These are phyloP conservation scores for Tipula confusa DNA, from an alignment of 2,888 invertebrate genomes.

Conservation along the genomic window DNA sequence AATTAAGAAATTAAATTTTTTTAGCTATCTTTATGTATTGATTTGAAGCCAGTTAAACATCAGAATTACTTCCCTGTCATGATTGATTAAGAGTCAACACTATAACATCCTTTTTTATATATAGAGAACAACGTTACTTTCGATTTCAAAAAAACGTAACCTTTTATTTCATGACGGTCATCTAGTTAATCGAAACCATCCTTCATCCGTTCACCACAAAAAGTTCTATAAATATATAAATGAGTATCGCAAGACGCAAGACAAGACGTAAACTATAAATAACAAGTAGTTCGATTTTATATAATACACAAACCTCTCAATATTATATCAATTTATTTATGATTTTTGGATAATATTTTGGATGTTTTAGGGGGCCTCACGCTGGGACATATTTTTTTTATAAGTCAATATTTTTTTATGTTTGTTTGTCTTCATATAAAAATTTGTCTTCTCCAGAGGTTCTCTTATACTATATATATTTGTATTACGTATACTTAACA, in stretches of 20 bases:
- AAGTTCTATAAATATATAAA: not conserved
- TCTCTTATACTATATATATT: not conserved
- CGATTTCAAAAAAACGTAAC: not conserved
- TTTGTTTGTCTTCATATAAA: not conserved
- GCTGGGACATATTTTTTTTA: not conserved
- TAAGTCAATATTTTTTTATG: not conserved
- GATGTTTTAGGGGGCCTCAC: not conserved
- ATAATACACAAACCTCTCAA: not conserved
- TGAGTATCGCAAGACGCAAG: not conserved
- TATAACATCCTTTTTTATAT: not conserved
- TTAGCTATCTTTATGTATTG: no score
- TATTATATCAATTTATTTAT: conserved; percentile 25
- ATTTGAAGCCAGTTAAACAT: no score
- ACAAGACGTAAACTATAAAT: not conserved
- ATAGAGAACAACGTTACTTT: no score
- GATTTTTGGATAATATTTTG: not conserved
- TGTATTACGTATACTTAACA: no score
- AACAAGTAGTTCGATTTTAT: not conserved
- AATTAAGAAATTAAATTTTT: no score
- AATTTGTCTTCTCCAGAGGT: not conserved
- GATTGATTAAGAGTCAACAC: not conserved
- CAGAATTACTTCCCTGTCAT: no score
- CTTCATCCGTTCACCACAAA: not conserved
- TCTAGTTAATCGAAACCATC: not conserved
- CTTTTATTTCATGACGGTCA: not conserved